phyloP scores from a whole-genome alignment of 2,797 vertebrate genomes.

The Gallinago solitaria region DNA sequence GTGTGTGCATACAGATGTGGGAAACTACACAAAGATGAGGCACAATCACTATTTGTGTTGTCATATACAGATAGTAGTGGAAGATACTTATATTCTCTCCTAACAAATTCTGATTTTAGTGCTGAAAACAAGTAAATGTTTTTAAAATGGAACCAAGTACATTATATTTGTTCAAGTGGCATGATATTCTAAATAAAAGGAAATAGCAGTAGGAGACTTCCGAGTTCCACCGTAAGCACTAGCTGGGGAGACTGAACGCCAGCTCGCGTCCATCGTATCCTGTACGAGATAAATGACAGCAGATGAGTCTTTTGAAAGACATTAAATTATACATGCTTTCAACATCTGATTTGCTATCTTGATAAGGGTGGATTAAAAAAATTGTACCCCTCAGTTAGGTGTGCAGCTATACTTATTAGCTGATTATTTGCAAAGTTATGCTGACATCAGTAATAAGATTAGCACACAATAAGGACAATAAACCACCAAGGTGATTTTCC shows the following conservation, averaged over 20 bases:
- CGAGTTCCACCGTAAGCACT: not conserved
- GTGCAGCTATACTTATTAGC: not conserved
- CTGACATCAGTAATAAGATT: not conserved
- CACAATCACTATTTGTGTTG: not conserved
- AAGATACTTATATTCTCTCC: not conserved
- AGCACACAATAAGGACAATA: not conserved
- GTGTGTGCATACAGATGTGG: accelerated
- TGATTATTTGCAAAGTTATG: not conserved
- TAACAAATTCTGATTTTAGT: not conserved
- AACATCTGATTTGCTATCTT: not conserved
- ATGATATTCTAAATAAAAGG: not conserved
- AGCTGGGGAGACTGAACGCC: not conserved
- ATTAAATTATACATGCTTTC: not conserved
- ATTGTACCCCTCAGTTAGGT: not conserved
- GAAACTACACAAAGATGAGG: not conserved
- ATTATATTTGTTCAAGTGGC: not conserved
- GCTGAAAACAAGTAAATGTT: not conserved
- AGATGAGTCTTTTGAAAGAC: not conserved
- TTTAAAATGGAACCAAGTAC: not conserved
- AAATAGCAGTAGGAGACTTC: not conserved
- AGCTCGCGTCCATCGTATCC: not conserved
- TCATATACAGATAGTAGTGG: not conserved
- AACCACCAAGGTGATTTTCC: not conserved
- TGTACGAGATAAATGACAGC: not conserved
- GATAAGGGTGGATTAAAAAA: not conserved